Conservation (phyloP, 1,140 invertebrate genomes). For the Drosophila arawakana region DNA sequence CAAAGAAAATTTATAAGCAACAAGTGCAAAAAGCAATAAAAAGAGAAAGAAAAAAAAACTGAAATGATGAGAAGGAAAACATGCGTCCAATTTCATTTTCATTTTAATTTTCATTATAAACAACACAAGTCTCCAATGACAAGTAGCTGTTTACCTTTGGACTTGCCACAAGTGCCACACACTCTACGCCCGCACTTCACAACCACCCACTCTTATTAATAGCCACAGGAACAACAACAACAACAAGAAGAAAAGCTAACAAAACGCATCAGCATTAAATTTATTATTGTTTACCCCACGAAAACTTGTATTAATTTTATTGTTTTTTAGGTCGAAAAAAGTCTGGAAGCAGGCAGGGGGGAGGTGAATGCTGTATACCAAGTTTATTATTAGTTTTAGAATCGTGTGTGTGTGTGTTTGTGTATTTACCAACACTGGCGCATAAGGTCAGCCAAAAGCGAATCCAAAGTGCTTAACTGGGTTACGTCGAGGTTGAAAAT, state of each 20-base stretch:
- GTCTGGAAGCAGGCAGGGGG: not conserved
- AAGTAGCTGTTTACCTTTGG: conserved; percentile 48
- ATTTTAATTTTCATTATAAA: conserved; percentile 13
- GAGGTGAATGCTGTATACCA: not conserved
- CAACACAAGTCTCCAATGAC: conserved; percentile 48
- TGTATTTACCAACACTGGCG: conserved; percentile 37
- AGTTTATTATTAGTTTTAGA: not conserved
- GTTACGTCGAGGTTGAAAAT: conserved; percentile 69
- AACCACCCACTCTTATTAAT: conserved; percentile 56
- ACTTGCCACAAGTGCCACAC: conserved; percentile 51
- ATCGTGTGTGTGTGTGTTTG: not conserved
- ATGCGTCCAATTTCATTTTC: conserved; percentile 21
- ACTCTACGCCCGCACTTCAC: not conserved
- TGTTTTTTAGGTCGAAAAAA: conserved; percentile 60
- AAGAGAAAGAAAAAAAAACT: conserved; percentile 52
- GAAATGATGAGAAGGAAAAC: conserved; percentile 31
- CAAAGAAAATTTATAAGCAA: conserved; percentile 52
- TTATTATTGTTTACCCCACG: conserved; percentile 55
- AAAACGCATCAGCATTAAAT: conserved; percentile 62
- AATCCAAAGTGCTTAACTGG: conserved; percentile 32
- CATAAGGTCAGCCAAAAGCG: conserved; percentile 50
- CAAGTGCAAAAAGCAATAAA: conserved; percentile 58
- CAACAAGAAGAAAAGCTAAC: conserved; percentile 19
- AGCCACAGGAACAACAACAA: conserved; percentile 23
- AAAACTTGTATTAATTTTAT: conserved; percentile 62